phyloP scores from a whole-genome alignment of 2,888 invertebrate genomes.

The Sphaerophoria rueppellii region DNA sequence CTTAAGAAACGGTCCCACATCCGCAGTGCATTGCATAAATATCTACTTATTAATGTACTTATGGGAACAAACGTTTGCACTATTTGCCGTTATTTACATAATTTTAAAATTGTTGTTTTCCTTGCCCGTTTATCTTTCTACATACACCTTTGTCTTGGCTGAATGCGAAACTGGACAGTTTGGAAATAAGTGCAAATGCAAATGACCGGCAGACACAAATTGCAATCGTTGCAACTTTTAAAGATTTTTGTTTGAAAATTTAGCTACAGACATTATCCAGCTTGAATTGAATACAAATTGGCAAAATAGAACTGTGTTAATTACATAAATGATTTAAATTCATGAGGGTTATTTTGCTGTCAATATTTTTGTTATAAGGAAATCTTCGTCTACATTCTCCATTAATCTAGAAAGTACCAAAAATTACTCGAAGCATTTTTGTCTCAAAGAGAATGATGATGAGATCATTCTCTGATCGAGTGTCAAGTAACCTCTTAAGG shows the following conservation, averaged over 20 bases:
- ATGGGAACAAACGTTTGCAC: constrained; percentile 11
- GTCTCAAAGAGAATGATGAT: no score
- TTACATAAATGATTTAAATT: no score
- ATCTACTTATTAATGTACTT: constrained; percentile 49
- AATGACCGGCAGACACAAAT: constrained; percentile 50
- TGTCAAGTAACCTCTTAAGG: no score
- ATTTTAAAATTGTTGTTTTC: constrained; percentile 37
- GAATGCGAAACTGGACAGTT: background rate
- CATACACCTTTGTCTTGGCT: background rate
- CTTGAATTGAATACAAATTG: no score
- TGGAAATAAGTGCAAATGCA: constrained; percentile 32
- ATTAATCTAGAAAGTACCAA: no score
- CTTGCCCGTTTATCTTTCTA: background rate
- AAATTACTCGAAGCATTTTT: no score
- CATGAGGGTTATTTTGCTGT: no score
- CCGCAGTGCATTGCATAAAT: constrained; percentile 41
- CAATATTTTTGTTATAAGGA: no score
- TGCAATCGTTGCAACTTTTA: background rate
- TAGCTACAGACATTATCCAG: no score
- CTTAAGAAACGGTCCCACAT: constrained; percentile 51
- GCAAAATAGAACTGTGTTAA: no score
- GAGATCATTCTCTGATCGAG: no score
- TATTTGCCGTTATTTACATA: constrained; percentile 43
- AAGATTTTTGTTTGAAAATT: background rate
- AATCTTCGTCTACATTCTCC: no score